Evolutionary conservation across 2,888 invertebrate genomes (phyloP), one percentile per base, ranked within the genome.

Genomic region (Athalia circularis): DNA sequence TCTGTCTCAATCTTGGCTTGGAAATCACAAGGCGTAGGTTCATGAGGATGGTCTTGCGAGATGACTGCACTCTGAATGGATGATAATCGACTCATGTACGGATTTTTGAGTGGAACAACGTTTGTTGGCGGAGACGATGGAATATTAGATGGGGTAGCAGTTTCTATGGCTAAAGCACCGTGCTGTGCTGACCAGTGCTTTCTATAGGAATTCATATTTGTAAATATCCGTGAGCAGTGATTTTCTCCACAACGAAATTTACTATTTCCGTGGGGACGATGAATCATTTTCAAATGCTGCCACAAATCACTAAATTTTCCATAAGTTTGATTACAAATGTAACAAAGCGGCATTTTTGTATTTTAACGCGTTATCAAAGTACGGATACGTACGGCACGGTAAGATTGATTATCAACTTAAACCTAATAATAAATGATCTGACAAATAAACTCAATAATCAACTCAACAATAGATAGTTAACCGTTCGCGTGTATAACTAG

Each of bases 281-380:
- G 65, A 65, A 65, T 13, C 6, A 65, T 65, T 29, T 47, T 43
- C 43, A 29, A 65, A 7, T 65, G 65, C 65, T 65, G n/a, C 65
- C 65, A 65, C 11, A 65, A 15, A 65, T 65, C 65, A 47, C 8
- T 65, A 8, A 65, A 65, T 47, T 65, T 65, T n/a, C 13, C 5
- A 47, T 15, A 65, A 45, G 4, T n/a, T 65, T 65, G n/a, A 43
- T 29, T 11, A 29, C 15, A 65, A 65, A 65, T 65, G 29, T n/a
- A 11, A 65, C 65, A 65, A 11, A 47, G 5, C n/a, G 65, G 65
- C 65, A 65, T 65, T n/a, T 57, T 57, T 57, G n/a, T n/a, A n/a
- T n/a, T n/a, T n/a, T n/a, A n/a, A n/a, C n/a, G n/a, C n/a, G n/a
- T n/a, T n/a, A n/a, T n/a, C n/a, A n/a, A n/a, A n/a, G n/a, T n/a